These are phyloP conservation scores for Palloptera scutellata DNA, from an alignment of 2,888 invertebrate genomes.

Conservation along the genomic window DNA sequence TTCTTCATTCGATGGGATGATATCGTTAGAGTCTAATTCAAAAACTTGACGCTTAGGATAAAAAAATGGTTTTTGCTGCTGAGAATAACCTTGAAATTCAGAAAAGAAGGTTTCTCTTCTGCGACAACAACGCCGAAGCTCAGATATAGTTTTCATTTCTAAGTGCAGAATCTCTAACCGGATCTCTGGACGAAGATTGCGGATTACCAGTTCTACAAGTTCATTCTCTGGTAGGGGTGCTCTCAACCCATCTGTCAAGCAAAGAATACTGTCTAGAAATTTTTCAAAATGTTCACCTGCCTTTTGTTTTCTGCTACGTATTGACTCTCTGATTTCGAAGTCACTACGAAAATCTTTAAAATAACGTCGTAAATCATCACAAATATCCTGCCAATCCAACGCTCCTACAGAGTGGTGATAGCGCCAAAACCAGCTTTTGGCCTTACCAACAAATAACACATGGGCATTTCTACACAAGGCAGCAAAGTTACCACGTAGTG, in stretches of 20 bases:
- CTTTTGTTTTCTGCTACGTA: conserved; percentile 16
- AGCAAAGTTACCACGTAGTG: conserved; percentile 19
- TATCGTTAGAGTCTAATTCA: too few relatives aligned
- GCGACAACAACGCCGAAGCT: conserved; percentile 5
- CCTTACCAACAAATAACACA: conserved; percentile 24
- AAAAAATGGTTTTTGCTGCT: too few relatives aligned
- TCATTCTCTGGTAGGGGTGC: conserved; percentile 5
- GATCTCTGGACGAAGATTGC: conserved; percentile 15
- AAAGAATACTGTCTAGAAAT: conserved; percentile 6
- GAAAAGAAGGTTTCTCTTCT: not conserved
- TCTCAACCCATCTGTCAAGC: conserved; percentile 3
- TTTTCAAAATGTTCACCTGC: conserved; percentile 11
- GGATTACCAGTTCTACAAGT: not conserved
- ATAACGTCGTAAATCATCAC: conserved; percentile 4
- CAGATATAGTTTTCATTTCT: not conserved
- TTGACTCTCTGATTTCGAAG: conserved; percentile 4
- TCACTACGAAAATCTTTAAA: conserved; percentile 8
- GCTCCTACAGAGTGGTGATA: conserved; percentile 14
- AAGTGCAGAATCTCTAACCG: conserved; percentile 11
- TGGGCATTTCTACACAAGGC: conserved; percentile 24
- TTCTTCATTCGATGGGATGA: too few relatives aligned
- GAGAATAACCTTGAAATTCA: too few relatives aligned
- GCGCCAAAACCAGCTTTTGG: conserved; percentile 26
- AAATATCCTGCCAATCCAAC: conserved; percentile 6
- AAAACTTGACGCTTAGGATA: too few relatives aligned